Conservation (phyloP, 2,888 invertebrate species). For the Zygothrica quintamaculata region DNA sequence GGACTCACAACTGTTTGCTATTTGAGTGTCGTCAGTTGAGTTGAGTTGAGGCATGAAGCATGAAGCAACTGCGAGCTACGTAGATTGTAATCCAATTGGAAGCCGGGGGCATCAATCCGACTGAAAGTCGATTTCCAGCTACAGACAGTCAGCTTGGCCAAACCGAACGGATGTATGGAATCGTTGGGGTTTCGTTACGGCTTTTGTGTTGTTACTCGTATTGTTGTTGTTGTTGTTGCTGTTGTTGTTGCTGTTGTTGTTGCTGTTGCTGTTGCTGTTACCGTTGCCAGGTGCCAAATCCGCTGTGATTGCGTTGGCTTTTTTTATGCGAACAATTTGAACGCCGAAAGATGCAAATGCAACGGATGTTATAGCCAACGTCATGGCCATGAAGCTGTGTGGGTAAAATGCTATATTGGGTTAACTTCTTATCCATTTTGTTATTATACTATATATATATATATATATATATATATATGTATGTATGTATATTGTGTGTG, state of each 20-base stretch:
- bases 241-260: background rate
- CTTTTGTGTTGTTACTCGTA: background rate
- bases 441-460: too few species aligned
- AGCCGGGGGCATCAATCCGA: slow-evolving; percentile 31
- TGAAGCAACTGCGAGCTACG: too few species aligned
- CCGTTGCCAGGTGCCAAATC: slow-evolving; percentile 45
- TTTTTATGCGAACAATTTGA: slow-evolving; percentile 26
- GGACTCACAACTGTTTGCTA: slow-evolving; percentile 30
- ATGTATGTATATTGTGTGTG: too few species aligned
- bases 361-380: slow-evolving; percentile 38
- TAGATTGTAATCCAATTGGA: slow-evolving; percentile 48
- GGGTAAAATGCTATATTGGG: background rate
- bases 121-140: slow-evolving; percentile 34
- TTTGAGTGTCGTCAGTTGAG: slow-evolving; percentile 4
- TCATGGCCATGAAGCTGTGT: slow-evolving; percentile 16
- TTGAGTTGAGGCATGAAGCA: background rate
- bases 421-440: background rate
- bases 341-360: slow-evolving; percentile 47
- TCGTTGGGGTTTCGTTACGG: slow-evolving; percentile 10
- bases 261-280: slow-evolving; percentile 2
- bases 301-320: slow-evolving; percentile 46
- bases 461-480: too few species aligned
- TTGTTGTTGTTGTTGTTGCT: background rate
- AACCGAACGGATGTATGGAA: slow-evolving; percentile 19
- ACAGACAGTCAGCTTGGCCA: slow-evolving; percentile 21